Evolutionary conservation across 2,113 vertebrate species (phyloP).

Genomic region (Odocoileus virginianus): DNA sequence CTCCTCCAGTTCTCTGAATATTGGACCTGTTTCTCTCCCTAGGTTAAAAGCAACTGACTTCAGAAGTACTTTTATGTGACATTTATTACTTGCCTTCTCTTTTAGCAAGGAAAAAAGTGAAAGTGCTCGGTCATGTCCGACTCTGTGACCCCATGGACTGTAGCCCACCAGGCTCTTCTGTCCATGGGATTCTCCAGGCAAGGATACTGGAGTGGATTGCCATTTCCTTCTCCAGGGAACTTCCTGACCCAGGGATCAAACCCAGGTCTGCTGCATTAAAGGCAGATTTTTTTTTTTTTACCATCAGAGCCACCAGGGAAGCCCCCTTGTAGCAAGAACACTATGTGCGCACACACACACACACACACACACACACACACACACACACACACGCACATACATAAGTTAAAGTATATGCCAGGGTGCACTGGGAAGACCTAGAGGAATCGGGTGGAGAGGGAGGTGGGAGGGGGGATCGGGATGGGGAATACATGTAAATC

Average conservation of each 20-base stretch:
- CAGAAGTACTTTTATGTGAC: neutral
- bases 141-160: neutral
- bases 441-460: no score
- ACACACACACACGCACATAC: neutral
- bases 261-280: neutral
- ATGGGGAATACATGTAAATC: no score
- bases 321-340: neutral
- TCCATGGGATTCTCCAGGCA: neutral
- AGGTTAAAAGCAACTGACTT: neutral
- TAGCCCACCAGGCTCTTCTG: neutral
- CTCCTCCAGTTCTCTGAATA: neutral
- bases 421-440: neutral
- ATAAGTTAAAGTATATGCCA: constrained; percentile 16
- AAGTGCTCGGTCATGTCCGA: neutral
- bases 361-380: neutral
- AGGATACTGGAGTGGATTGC: neutral
- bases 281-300: neutral
- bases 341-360: no score
- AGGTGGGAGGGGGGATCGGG: no score
- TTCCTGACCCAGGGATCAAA: neutral
- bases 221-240: neutral
- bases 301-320: neutral
- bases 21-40: neutral
- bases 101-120: neutral
- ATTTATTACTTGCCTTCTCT: constrained; percentile 21